phyloP scores from a whole-genome alignment of 2,113 vertebrate species.

The Oncorhynchus clarkii region DNA sequence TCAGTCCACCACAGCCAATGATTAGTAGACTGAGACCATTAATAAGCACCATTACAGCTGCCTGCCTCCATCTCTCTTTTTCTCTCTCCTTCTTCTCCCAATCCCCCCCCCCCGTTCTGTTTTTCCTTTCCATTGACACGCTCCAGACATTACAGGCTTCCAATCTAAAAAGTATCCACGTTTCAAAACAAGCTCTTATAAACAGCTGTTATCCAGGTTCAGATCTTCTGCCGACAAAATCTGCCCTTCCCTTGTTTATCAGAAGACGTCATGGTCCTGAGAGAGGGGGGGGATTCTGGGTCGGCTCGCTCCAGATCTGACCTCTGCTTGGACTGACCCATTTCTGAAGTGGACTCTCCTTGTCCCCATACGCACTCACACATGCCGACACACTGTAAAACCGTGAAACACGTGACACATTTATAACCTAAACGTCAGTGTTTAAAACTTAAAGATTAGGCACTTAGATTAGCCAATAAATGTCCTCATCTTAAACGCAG shows the following conservation, averaged over 20 bases:
- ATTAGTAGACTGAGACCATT: too few relatives aligned
- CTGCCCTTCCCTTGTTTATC: too few relatives aligned
- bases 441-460: too few relatives aligned
- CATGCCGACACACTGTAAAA: too few relatives aligned
- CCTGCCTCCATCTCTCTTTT: slow-evolving; percentile 1
- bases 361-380: neutral
- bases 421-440: too few relatives aligned
- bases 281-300: slow-evolving; percentile 4
- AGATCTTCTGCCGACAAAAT: too few relatives aligned
- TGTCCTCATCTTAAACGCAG: too few relatives aligned
- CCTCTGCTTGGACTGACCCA: slow-evolving; percentile 1
- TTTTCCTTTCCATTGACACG: neutral
- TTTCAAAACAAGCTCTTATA: slow-evolving; percentile 34
- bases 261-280: neutral
- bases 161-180: neutral
- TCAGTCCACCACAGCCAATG: too few relatives aligned
- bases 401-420: too few relatives aligned
- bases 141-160: neutral
- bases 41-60: neutral
- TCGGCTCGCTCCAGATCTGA: neutral
- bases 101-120: neutral
- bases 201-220: neutral
- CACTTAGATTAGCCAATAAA: too few relatives aligned
- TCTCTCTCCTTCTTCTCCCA: too few relatives aligned
- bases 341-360: slow-evolving; percentile 8